These are phyloP conservation scores for Drosophila repleta DNA, from an alignment of 1,140 invertebrate species.

Conservation along the genomic window DNA sequence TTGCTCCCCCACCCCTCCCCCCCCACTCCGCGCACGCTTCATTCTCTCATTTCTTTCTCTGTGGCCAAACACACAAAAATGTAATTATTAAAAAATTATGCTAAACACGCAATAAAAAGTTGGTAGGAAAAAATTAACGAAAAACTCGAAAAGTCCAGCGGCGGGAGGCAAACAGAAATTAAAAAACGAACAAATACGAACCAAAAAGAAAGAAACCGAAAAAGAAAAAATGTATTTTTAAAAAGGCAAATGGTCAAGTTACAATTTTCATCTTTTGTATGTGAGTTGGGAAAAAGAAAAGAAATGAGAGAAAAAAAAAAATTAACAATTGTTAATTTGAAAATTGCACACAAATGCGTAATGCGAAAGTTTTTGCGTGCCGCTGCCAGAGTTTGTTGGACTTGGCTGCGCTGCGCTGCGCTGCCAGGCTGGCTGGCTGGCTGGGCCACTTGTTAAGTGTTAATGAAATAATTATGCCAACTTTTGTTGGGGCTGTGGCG, in stretches of 20 bases:
- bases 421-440: no score
- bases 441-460: conserved; percentile 80
- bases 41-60: conserved; percentile 32
- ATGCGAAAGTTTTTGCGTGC: conserved; percentile 73
- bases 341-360: conserved; percentile 82
- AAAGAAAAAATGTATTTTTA: conserved; percentile 67
- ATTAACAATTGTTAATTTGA: conserved; percentile 83
- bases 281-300: conserved; percentile 43
- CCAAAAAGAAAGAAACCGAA: conserved; percentile 10
- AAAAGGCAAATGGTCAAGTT: conserved; percentile 79
- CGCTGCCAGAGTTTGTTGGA: conserved; percentile 21
- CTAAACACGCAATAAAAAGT: conserved; percentile 81
- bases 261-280: conserved; percentile 54
- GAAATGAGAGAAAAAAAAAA: conserved; percentile 52
- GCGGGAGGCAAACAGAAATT: conserved; percentile 38
- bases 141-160: conserved; percentile 27
- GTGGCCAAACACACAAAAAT: conserved; percentile 79
- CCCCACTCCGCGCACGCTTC: conserved; percentile 41
- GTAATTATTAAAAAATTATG: conserved; percentile 83
- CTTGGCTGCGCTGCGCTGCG: neutral
- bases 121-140: conserved; percentile 68
- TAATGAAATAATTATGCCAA: conserved; percentile 83
- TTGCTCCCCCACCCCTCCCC: conserved; percentile 58
- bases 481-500: conserved; percentile 50
- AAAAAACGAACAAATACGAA: conserved; percentile 38